Base-by-base conservation (phyloP, 2,888 invertebrate genomes). In the Cosmopolites sordidus region DNA sequence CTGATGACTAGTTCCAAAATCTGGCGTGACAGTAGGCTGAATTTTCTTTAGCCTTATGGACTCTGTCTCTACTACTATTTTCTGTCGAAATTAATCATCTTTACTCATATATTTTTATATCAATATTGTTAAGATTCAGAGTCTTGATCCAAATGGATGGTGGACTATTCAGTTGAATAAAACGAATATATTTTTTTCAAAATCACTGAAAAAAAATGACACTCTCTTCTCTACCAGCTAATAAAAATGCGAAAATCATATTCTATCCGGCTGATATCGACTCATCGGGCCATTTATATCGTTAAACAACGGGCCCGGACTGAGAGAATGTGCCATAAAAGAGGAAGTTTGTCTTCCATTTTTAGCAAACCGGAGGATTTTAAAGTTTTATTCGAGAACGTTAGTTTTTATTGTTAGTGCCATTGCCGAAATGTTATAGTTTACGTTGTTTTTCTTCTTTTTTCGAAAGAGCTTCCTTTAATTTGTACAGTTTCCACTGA, bases 361-460 rank as follows among this genome's bases (percentile, higher is more conserved):
- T 47, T 54, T 50, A 39, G 46, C 42, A 47, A 50, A 50, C 50
- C 50, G 47, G 47, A 54, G 50, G 54, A 54, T 54, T 54, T 54
- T 54, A 54, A 54, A 50, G 54, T 54, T 54, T 54, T 50, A 54
- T 54, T 51, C 39, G 54, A 38, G 43, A 39, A 30, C 54, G 50
- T 54, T 54, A 43, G 50, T 54, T 54, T 50, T 54, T 49, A 49
- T 14, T 45, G 54, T 42, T 46, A 49, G 38, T 33, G 41, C 15
- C 30, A 2, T 43, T 37, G 43, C 47, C 48, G 14, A 38, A 44
- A 53, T 53, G 40, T 43, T 22, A 14, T 43, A 27, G 39, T 53
- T 53, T 27, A 12, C 33, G n/a, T 22, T 11, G 33, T 33, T 33
- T 33, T 33, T 11, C 12, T 33, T 33, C 33, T 12, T 9, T n/a